Evolutionary conservation across 2,113 vertebrate genomes (phyloP).

Genomic region (Otus sunia): DNA sequence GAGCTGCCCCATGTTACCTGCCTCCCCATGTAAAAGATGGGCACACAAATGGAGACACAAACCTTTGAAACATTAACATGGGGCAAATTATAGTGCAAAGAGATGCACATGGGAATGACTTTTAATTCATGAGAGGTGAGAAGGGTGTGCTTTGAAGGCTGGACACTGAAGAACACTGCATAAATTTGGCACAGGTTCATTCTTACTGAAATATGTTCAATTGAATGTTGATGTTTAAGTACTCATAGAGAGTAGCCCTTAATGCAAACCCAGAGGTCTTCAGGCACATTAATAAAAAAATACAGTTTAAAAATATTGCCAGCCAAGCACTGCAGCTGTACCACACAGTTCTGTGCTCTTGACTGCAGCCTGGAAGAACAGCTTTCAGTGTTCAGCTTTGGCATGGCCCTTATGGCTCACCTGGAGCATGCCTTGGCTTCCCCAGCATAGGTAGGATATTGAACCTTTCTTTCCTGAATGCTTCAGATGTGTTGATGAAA

Average conservation of each 20-base stretch:
- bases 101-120: neutral
- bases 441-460: neutral
- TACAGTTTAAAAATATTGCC: neutral
- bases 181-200: neutral
- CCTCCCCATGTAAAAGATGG: neutral
- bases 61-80: neutral
- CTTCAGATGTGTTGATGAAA: neutral
- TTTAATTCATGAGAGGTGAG: neutral
- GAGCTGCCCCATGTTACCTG: neutral
- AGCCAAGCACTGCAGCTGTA: neutral
- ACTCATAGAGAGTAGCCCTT: neutral
- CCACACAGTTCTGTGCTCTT: neutral
- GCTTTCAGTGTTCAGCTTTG: neutral
- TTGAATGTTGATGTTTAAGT: neutral
- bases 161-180: neutral
- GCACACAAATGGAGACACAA: neutral
- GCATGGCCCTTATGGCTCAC: neutral
- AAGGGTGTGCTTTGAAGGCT: neutral
- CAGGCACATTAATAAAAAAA: neutral
- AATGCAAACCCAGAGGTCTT: neutral
- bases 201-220: neutral
- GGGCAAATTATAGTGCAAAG: neutral
- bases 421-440: neutral
- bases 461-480: neutral
- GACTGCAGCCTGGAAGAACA: neutral